phyloP scores from a whole-genome alignment of 2,888 invertebrate genomes.

The Patella pellucida region DNA sequence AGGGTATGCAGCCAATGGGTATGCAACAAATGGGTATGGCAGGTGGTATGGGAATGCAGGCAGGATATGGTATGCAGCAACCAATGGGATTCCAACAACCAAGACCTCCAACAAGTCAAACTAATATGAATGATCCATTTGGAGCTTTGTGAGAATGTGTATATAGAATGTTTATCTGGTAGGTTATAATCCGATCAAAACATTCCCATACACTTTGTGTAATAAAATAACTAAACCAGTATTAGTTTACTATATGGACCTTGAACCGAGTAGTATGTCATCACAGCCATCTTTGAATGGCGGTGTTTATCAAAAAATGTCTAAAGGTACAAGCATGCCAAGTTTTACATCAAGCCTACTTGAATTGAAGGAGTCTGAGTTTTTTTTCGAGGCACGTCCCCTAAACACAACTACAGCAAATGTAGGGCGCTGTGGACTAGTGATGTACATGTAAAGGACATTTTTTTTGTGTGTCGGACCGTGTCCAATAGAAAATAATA shows the following conservation, averaged over 20 bases:
- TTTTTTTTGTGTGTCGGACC: too few relatives aligned
- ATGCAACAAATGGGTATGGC: conserved; percentile 43
- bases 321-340: too few relatives aligned
- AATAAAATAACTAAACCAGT: background rate
- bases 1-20: conserved; percentile 33
- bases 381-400: too few relatives aligned
- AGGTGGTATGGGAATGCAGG: conserved; percentile 42
- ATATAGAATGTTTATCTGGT: background rate
- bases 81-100: conserved; percentile 34
- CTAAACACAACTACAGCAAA: too few relatives aligned
- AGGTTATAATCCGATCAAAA: background rate
- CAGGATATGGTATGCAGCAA: conserved; percentile 23
- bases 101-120: conserved; percentile 42
- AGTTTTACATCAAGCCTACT: too few relatives aligned
- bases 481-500: too few relatives aligned
- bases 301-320: too few relatives aligned
- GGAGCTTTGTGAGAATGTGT: conserved; percentile 58
- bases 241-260: background rate
- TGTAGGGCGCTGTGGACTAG: too few relatives aligned
- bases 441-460: too few relatives aligned
- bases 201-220: background rate
- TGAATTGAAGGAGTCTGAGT: too few relatives aligned
- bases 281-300: too few relatives aligned
- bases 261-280: background rate
- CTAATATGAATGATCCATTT: conserved; percentile 59